Evolutionary conservation across 1,140 invertebrate species (phyloP), one percentile per base, ranked within the genome.

Genomic region (Hycleus phaleratus): DNA sequence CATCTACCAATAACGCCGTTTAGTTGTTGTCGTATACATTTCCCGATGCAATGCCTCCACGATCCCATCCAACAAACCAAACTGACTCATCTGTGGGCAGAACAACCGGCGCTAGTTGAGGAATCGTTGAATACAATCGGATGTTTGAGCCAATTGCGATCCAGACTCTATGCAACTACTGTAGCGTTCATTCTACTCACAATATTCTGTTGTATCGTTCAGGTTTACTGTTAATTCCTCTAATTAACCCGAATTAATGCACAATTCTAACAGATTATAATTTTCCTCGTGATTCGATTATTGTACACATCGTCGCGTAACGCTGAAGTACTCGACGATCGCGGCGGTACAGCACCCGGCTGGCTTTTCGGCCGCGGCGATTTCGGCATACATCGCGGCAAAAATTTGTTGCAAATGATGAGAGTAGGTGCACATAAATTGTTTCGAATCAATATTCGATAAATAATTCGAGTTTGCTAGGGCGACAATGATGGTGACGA

Each of bases 281-380:
- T 61, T 32, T 60, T 68, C 46, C 47, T 62, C 7, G 26, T 71
- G 2, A 65, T 64, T 26, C 64, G 68, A 59, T 59, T 72, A 32
- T 49, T 74, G 43, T 74, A 72, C 51, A 74, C 72, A 26, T 71
- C 72, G 2, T 68, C 63, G 51, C 63, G 68, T 56, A 74, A 72
- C 58, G 68, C 70, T 38, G 58, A 68, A n/a, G 54, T 74, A 12
- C 54, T 73, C 18, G 59, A 60, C 26, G 61, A 68, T 58, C 52
- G 55, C 4, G 56, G 62, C 38, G 70, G 68, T 24, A 46, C 46
- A 25, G 66, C 71, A 7, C 72, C 72, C 24, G 71, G 72, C n/a
- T 74, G 70, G 68, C 58, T 73, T 24, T 72, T 72, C 46, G 65
- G 66, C 0, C 60, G 65, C 46, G 68, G 68, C 6, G 64, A 67